Base-by-base conservation (phyloP, 2,888 invertebrate genomes). In the Diplazon laetatorius region DNA sequence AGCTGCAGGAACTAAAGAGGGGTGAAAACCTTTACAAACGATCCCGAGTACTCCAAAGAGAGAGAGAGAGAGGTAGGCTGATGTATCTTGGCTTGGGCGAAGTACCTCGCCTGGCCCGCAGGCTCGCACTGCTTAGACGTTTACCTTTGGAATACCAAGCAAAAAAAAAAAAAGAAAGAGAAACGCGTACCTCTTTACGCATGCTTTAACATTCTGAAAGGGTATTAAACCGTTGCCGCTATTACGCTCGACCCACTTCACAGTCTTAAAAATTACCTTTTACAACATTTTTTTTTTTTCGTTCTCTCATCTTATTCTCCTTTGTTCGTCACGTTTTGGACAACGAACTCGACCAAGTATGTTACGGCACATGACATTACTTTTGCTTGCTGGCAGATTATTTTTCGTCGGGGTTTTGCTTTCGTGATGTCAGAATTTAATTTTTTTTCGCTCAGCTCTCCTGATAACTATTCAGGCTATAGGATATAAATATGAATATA, bases 11-110 rank as follows among this genome's bases (percentile, higher is more conserved):
- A 55, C 55, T 30, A 30, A 9, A 42, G 39, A 44, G 68, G 42
- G 55, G 42, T 55, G 68, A 52, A 62, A 62, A 62, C 59, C 72
- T 48, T 72, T 50, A 63, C 52, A 72, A 72, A 72, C 63, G 44
- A 63, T 63, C 72, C 62, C 22, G 42, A 63, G 72, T 25, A 52
- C 63, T 72, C 72, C 14, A 16, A 5, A 1, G 9, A 35, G 18
- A 10, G 35, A 30, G 30, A 6, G 10, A 18, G 39, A 22, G 55
- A 59, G 14, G 5, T 9, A 39, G 18, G 42, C 18, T 55, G 25
- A 30, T 55, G 44, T 44, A 30, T 14, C 42, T 25, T 25, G 50
- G 55, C n/a, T 25, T 16, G n/a, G 10, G 22, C 25, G 52, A 39
- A 9, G 25, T 55, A 30, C 55, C 25, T 25, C 30, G 30, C n/a